Evolutionary conservation across 2,113 vertebrate species (phyloP).

Genomic region (Crotalus tigris): DNA sequence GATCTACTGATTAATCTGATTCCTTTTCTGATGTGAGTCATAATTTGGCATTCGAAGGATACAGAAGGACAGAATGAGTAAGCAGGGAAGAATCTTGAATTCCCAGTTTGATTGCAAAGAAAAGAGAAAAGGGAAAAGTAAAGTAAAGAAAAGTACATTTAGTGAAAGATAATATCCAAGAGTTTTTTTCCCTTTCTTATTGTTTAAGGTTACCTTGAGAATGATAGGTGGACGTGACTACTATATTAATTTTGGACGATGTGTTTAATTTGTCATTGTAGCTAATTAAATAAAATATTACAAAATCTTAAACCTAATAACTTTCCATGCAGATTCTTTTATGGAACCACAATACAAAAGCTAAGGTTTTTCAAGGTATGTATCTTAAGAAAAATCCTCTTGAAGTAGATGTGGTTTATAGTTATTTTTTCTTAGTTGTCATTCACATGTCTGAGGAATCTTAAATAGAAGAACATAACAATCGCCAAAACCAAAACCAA

Average conservation of each 20-base stretch:
- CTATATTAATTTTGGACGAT: conserved; percentile 31
- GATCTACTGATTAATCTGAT: conserved; percentile 65
- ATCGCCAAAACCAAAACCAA: neutral
- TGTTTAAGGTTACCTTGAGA: conserved; percentile 26
- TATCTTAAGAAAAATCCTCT: neutral
- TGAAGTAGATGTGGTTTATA: neutral
- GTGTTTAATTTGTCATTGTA: conserved; percentile 7
- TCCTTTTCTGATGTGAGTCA: conserved; percentile 58
- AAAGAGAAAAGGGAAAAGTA: conserved; percentile 28
- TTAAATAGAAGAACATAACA: neutral
- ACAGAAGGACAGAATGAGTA: conserved; percentile 55
- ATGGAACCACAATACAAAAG: neutral
- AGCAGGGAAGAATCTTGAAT: conserved; percentile 40
- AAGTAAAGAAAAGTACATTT: conserved; percentile 30
- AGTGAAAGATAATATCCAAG: neutral
- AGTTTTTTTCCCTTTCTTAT: neutral
- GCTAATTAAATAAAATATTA: conserved; percentile 10
- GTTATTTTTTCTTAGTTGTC: neutral
- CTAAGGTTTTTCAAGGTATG: neutral
- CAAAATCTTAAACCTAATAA: conserved; percentile 10
- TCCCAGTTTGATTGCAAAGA: conserved; percentile 38
- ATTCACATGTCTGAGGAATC: neutral
- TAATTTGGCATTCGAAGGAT: conserved; percentile 63
- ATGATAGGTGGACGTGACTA: neutral
- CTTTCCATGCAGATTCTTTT: neutral